These are phyloP conservation scores for Thereuonema tuberculata DNA, from an alignment of 1,140 invertebrate genomes.

Conservation along the genomic window DNA sequence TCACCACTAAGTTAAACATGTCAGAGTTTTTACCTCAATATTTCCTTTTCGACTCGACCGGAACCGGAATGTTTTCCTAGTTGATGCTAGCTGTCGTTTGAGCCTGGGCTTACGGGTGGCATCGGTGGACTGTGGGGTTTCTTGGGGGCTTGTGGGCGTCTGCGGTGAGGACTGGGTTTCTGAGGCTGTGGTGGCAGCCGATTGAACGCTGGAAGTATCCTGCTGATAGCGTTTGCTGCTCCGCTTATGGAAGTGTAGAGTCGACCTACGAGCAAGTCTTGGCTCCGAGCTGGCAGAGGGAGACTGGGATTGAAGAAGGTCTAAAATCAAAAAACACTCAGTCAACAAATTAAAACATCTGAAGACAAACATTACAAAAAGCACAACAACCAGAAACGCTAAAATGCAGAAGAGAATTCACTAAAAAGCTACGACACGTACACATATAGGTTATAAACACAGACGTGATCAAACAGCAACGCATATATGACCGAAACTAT, in stretches of 20 bases:
- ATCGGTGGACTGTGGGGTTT: slow-evolving; percentile 18
- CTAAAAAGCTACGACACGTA: background rate
- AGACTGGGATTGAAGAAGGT: slow-evolving; percentile 6
- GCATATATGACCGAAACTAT: no score
- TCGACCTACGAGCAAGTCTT: slow-evolving; percentile 1
- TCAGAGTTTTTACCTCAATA: slow-evolving; percentile 37
- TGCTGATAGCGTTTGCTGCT: background rate
- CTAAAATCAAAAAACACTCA: background rate
- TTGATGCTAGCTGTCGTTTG: slow-evolving; percentile 83
- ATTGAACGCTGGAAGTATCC: background rate
- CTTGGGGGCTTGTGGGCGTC: slow-evolving; percentile 47
- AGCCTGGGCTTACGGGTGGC: slow-evolving; percentile 53
- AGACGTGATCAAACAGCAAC: no score
- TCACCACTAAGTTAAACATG: no score
- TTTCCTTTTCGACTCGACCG: slow-evolving; percentile 53
- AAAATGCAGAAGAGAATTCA: background rate
- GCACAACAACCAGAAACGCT: background rate
- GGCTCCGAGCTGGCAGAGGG: slow-evolving; percentile 10
- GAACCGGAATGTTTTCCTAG: slow-evolving; percentile 81
- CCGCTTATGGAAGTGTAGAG: slow-evolving; percentile 1
- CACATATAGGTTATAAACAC: no score
- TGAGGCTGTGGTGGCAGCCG: slow-evolving; percentile 32
- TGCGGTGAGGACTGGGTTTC: slow-evolving; percentile 56
- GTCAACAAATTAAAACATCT: background rate
- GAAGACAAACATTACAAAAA: background rate